phyloP scores from a whole-genome alignment of 2,113 vertebrate species.

The Talpa occidentalis region DNA sequence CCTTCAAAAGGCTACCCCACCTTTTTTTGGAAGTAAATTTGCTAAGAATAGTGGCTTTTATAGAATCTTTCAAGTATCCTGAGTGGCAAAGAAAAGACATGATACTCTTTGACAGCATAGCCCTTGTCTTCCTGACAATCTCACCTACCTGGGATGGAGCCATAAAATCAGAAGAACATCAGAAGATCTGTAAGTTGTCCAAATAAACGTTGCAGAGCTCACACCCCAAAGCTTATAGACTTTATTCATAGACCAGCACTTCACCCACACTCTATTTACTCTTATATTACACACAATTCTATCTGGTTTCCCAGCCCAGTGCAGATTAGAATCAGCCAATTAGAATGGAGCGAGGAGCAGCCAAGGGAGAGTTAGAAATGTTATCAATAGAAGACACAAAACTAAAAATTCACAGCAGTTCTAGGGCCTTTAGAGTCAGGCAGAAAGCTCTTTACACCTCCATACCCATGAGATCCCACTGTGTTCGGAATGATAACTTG shows the following conservation, averaged over 20 bases:
- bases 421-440: constrained; percentile 10
- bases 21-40: constrained; percentile 19
- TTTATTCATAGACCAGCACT: constrained; percentile 57
- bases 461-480: constrained; percentile 56
- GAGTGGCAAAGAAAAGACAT: constrained; percentile 49
- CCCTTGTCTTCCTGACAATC: constrained; percentile 30
- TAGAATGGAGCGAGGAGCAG: constrained; percentile 63
- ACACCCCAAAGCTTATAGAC: constrained; percentile 42
- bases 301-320: constrained; percentile 69
- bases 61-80: constrained; percentile 45
- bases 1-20: background rate
- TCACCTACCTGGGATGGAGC: constrained; percentile 29
- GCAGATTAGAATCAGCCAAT: constrained; percentile 74
- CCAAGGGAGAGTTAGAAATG: constrained; percentile 60
- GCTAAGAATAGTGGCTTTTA: constrained; percentile 25
- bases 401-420: constrained; percentile 66
- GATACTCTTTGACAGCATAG: background rate
- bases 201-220: constrained; percentile 32
- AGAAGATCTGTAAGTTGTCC: background rate
- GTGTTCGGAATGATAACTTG: constrained; percentile 37
- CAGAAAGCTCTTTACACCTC: constrained; percentile 52
- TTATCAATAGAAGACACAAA: constrained; percentile 70
- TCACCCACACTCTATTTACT: constrained; percentile 67
- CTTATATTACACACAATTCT: constrained; percentile 72
- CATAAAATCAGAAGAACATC: constrained; percentile 25